phyloP scores from a whole-genome alignment of 2,888 invertebrate species.

The Spilarctia lutea region DNA sequence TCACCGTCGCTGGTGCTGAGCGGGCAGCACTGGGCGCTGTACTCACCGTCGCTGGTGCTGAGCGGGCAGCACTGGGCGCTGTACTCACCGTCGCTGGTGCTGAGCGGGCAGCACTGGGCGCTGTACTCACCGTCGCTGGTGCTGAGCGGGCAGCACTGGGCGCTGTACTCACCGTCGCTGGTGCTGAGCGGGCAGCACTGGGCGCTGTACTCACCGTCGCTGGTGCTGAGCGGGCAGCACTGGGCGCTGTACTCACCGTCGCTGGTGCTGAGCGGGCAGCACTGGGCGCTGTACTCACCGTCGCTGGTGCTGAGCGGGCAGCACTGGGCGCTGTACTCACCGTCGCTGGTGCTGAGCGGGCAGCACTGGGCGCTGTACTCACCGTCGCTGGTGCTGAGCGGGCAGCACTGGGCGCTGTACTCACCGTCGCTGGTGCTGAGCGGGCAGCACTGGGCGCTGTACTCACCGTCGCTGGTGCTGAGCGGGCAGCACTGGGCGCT shows the following conservation, averaged over 20 bases:
- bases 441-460: constrained; percentile 89
- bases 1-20: too few species aligned
- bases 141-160: constrained; percentile 90
- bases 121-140: constrained; percentile 92
- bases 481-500: constrained; percentile 90
- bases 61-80: too few species aligned
- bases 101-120: constrained; percentile 87
- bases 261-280: constrained; percentile 71
- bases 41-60: too few species aligned
- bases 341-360: constrained; percentile 25
- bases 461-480: constrained; percentile 57
- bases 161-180: constrained; percentile 58
- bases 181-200: constrained; percentile 85
- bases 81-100: too few species aligned
- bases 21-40: too few species aligned
- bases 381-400: constrained; percentile 89
- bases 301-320: constrained; percentile 92
- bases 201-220: constrained; percentile 91
- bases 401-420: constrained; percentile 88
- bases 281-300: constrained; percentile 91
- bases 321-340: constrained; percentile 78
- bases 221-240: constrained; percentile 90
- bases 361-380: constrained; percentile 93
- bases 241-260: constrained; percentile 73
- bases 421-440: constrained; percentile 69